Conservation (phyloP, 2,888 invertebrate genomes). For the Noctua pronuba region DNA sequence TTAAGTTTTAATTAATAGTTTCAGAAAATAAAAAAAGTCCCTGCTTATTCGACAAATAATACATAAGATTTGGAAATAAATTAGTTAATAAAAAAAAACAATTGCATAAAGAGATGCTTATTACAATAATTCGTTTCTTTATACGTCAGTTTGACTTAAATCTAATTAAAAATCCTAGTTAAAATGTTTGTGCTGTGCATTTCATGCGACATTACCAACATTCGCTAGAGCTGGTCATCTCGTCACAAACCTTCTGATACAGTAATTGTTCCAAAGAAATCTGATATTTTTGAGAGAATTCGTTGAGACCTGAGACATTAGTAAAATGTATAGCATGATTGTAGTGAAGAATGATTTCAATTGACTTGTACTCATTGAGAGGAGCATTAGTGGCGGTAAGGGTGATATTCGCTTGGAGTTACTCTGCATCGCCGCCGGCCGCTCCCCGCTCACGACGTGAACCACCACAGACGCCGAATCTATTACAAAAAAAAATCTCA, state of each 20-base stretch:
- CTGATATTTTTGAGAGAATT: constrained; percentile 64
- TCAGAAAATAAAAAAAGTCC: neutral
- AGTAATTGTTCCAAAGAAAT: constrained; percentile 69
- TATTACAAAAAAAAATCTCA: constrained; percentile 73
- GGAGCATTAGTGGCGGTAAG: constrained; percentile 67
- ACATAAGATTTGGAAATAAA: neutral
- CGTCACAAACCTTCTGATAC: constrained; percentile 73
- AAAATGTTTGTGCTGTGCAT: constrained; percentile 68
- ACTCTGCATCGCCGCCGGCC: constrained; percentile 92
- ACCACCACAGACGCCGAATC: constrained; percentile 95
- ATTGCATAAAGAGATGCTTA: constrained; percentile 62
- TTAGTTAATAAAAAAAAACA: neutral
- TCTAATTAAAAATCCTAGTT: constrained; percentile 62
- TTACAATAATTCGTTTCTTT: constrained; percentile 85
- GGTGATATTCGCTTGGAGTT: constrained; percentile 73
- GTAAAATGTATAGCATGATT: constrained; percentile 62
- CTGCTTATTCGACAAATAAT: neutral
- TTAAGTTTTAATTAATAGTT: neutral
- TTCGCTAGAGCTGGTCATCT: constrained; percentile 80
- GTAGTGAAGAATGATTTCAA: constrained; percentile 67
- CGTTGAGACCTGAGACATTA: constrained; percentile 66
- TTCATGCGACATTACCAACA: constrained; percentile 70
- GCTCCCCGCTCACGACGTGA: constrained; percentile 95
- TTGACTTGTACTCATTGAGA: constrained; percentile 70
- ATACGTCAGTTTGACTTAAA: constrained; percentile 73